These are phyloP conservation scores for Nanger granti DNA, from an alignment of 2,113 vertebrate species.

Conservation along the genomic window DNA sequence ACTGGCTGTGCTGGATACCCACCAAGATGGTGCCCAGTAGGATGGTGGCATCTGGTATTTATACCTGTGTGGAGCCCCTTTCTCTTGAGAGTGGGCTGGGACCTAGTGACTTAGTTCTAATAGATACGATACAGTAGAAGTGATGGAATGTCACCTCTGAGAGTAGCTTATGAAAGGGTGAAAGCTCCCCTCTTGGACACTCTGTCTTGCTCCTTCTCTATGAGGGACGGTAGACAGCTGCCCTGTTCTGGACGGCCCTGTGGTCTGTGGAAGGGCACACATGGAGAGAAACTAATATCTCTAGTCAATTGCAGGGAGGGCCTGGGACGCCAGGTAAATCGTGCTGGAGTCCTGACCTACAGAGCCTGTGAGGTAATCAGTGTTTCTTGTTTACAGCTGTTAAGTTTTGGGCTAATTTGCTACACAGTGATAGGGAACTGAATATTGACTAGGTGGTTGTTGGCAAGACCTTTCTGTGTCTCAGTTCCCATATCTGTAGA, in stretches of 20 bases:
- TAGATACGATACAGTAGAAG: background rate
- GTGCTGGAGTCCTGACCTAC: background rate
- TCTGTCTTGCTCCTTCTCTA: background rate
- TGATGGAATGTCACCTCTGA: background rate
- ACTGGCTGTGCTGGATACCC: background rate
- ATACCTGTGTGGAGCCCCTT: background rate
- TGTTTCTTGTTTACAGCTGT: background rate
- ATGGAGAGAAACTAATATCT: background rate
- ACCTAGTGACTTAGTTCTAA: background rate
- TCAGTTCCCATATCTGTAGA: background rate
- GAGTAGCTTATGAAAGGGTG: background rate
- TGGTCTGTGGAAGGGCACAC: background rate
- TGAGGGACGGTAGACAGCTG: background rate
- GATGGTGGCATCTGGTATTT: too few species aligned
- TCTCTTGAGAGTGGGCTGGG: background rate
- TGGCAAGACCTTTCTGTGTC: background rate
- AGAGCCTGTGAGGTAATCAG: background rate
- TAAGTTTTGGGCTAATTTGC: background rate
- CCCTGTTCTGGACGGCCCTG: fast-evolving
- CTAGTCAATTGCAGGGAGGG: background rate
- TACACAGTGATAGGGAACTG: background rate
- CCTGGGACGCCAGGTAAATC: background rate
- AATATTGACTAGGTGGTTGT: background rate
- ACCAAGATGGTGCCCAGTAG: fast-evolving
- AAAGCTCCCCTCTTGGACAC: background rate